A percentile compares a stretch with the other conserved stretches of the same genome.
Conservation (phyloP, 2,888 invertebrate genomes). For the Colostygia pectinataria region DNA sequence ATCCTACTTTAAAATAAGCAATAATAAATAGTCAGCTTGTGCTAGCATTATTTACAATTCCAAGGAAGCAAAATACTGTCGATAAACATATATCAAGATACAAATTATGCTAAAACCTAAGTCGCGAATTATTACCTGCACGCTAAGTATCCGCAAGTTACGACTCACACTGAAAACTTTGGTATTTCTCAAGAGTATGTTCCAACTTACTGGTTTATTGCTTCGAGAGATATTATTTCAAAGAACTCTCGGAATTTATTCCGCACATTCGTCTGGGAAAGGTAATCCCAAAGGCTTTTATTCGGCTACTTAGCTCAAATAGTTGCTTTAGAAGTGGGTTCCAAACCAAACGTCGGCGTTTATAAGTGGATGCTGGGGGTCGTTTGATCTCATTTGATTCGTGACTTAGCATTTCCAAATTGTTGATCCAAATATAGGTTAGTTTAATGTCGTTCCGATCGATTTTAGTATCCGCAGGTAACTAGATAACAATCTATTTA, state of each 20-base stretch:
- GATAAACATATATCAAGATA: conserved; percentile 36
- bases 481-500: no score
- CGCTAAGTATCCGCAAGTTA: conserved; percentile 59
- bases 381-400: conserved; percentile 14
- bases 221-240: conserved; percentile 79
- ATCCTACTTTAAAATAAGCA: background rate
- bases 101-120: conserved; percentile 44
- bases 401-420: background rate
- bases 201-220: conserved; percentile 79
- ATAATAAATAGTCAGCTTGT: conserved; percentile 2
- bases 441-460: no score
- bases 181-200: conserved; percentile 71
- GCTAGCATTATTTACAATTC: conserved; percentile 13
- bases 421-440: no score
- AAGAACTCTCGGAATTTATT: conserved; percentile 76
- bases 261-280: conserved; percentile 64
- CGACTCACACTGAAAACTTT: conserved; percentile 69
- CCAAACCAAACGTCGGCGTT: conserved; percentile 38
- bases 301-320: conserved; percentile 72
- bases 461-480: no score
- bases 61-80: conserved; percentile 21
- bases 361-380: conserved; percentile 20
- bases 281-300: conserved; percentile 72
- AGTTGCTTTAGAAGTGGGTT: conserved; percentile 49
- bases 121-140: conserved; percentile 55